Evolutionary conservation across 2,888 invertebrate genomes (phyloP), one percentile per base, ranked within the genome.

Genomic region (Xestobium rufovillosum): DNA sequence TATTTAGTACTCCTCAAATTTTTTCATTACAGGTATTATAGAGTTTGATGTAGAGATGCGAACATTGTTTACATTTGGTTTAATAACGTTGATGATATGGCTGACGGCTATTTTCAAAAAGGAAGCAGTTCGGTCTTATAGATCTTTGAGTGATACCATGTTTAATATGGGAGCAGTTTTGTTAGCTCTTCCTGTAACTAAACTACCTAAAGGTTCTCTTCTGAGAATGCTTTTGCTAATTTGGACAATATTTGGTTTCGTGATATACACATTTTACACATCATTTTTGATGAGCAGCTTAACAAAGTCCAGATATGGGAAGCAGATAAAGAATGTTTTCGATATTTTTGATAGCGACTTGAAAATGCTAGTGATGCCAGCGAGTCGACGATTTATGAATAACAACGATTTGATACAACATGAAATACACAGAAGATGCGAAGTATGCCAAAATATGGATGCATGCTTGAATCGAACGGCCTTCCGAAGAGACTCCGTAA

Each of bases 221-320:
- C n/a, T n/a, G n/a, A n/a, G n/a, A n/a, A n/a, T n/a, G n/a, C n/a
- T n/a, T n/a, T n/a, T n/a, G n/a, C n/a, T n/a, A n/a, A n/a, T n/a
- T n/a, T 45, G 49, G 48, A 30, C 43, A 8, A 32, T 47, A 19
- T 48, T 45, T 29, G 31, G 40, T 14, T 38, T 53, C 4, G 45
- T 49, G 35, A 28, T 47, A 4, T 32, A 43, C 4, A 39, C 35
- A 12, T 34, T 42, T 9, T 55, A 50, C 34, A 37, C 48, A 30
- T 43, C 45, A 1, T 44, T 37, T 26, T 33, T 52, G 17, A 44
- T 48, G 4, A 50, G 46, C 12, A 42, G 47, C 3, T 29, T 52
- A 26, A 47, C 50, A 2, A 42, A 35, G 17, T 41, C 46, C 8
- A 41, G 34, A 32, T 51, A 47, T 14, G 44, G 44, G 25, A 43